These are phyloP conservation scores for Pogonomyrmex californicus DNA, from an alignment of 1,140 invertebrate species.

Conservation along the genomic window DNA sequence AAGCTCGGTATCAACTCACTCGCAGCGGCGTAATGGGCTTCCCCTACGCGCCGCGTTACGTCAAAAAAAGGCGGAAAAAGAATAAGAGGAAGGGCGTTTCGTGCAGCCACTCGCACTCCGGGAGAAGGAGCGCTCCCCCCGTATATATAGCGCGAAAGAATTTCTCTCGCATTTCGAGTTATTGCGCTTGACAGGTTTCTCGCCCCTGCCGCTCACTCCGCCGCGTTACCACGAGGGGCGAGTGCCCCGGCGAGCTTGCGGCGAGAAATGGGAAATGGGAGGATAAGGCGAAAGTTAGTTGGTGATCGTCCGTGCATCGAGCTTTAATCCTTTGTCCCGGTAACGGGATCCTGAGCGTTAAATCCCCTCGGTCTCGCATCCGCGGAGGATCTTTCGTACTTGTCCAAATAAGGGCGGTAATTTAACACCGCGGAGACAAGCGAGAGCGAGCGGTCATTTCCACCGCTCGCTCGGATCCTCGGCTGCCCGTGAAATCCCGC, in stretches of 20 bases:
- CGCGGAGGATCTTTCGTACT: conserved; percentile 63
- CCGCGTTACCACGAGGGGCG: conserved; percentile 31
- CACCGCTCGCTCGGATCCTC: background rate
- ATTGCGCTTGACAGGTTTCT: conserved; percentile 63
- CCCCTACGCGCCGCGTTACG: conserved; percentile 47
- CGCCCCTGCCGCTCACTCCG: conserved; percentile 40
- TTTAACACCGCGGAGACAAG: conserved; percentile 46
- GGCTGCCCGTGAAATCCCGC: conserved; percentile 12
- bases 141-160: conserved; percentile 46
- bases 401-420: conserved; percentile 60
- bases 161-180: conserved; percentile 63
- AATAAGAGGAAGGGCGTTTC: conserved; percentile 41
- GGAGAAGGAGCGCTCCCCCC: conserved; percentile 20
- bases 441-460: conserved; percentile 52
- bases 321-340: conserved; percentile 65
- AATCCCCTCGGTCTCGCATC: conserved; percentile 59
- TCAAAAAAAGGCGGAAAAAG: conserved; percentile 46
- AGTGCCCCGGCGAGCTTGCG: conserved; percentile 53
- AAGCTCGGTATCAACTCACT: conserved; percentile 52
- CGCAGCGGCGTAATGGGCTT: conserved; percentile 49
- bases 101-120: conserved; percentile 33
- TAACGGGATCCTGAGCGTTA: conserved; percentile 59
- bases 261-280: conserved; percentile 63
- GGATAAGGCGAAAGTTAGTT: conserved; percentile 64
- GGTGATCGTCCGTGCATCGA: conserved; percentile 63